phyloP scores from a whole-genome alignment of 2,888 invertebrate genomes.

The Apodemia zela region DNA sequence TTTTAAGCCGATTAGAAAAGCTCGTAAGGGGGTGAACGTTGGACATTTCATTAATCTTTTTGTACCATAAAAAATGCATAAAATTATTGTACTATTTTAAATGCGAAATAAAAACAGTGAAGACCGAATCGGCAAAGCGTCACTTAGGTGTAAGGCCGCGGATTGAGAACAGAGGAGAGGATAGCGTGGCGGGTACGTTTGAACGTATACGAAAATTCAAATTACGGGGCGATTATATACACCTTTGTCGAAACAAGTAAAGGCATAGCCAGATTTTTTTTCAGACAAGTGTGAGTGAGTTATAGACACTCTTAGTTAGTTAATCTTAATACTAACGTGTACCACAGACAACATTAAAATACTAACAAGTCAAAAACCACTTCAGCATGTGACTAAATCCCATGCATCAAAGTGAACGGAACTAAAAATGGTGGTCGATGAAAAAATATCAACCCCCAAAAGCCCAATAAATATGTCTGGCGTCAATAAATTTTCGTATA shows the following conservation, averaged over 20 bases:
- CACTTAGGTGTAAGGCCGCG: constrained; percentile 13
- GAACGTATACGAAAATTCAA: neutral
- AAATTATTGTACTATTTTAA: constrained; percentile 42
- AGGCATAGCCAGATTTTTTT: neutral
- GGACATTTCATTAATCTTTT: constrained; percentile 42
- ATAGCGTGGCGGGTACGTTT: neutral
- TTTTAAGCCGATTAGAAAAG: constrained; percentile 73
- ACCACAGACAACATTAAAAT: neutral
- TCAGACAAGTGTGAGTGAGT: neutral
- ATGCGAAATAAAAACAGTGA: constrained; percentile 19
- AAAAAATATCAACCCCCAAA: neutral
- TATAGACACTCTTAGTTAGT: neutral
- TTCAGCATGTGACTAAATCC: neutral
- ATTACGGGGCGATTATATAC: neutral
- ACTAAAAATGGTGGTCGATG: neutral
- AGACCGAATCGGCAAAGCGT: constrained; percentile 19
- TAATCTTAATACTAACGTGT: neutral
- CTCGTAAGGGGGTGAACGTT: constrained; percentile 60
- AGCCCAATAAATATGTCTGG: neutral
- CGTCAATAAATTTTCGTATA: neutral
- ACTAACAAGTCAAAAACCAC: neutral
- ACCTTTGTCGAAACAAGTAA: neutral
- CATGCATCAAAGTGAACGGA: neutral
- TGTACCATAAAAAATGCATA: constrained; percentile 37
- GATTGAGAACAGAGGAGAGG: constrained; percentile 18